Base-by-base conservation (phyloP, 2,888 invertebrate genomes). In the Cephus nigrinus region DNA sequence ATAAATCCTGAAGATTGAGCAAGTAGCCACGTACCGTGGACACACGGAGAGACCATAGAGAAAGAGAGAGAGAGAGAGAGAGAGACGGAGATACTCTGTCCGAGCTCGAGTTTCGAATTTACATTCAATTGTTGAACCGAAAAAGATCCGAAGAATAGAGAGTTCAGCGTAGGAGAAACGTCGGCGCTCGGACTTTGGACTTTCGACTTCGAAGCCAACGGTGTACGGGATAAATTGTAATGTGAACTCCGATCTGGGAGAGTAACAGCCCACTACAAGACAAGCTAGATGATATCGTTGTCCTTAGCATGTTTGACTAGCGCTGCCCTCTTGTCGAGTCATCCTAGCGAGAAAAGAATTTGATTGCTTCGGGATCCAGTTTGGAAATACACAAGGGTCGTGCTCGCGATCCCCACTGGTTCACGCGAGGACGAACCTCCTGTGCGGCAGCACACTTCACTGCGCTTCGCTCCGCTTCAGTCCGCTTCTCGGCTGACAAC, bases 391-490 rank as follows among this genome's bases (percentile, higher is more conserved):
- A 69, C 69, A 69, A 23, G 32, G 69, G 69, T 69, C 69, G 69
- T 15, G 69, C 30, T 30, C 69, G 69, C 31, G 69, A 31, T 69
- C 32, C 69, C 32, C 30, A 31, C 69, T 69, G 69, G 32, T 31
- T 30, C 69, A 69, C 69, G 69, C n/a, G 30, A 76, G 76, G 79
- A 84, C 76, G 82, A 83, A 86, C 87, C 85, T 86, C 86, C 85
- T 90, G 89, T 88, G 90, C 87, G 89, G 88, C 86, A 84, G 82
- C 82, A 80, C 83, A 82, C 81, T 84, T 86, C 85, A 85, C 80
- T 40, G 40, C 15, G 40, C 40, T 40, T 40, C 40, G 40, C 15
- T 40, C 15, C 40, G 40, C 40, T 40, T 40, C 40, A 40, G 40
- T 40, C 40, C 40, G 40, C 40, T 40, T 40, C 40, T 80, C 78